Conservation (phyloP, 2,113 vertebrate genomes). For the Turdus rufiventris region DNA sequence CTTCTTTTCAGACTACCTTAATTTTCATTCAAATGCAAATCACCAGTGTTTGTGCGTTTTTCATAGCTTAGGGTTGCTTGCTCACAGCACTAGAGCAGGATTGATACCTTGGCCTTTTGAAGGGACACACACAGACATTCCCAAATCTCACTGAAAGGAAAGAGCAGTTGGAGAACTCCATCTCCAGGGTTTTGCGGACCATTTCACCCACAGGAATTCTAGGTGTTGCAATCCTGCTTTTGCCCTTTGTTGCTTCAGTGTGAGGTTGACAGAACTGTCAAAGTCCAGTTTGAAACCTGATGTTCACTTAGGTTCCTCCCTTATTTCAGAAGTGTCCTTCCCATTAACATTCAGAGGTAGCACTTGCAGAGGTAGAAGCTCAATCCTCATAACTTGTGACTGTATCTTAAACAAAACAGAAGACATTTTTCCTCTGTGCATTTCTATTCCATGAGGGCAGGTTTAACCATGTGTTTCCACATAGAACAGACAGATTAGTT, state of each 20-base stretch:
- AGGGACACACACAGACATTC: neutral
- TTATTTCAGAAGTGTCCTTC: neutral
- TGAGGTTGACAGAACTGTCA: neutral
- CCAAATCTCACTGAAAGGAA: neutral
- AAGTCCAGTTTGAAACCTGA: neutral
- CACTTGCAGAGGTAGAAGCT: neutral
- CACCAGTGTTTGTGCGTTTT: neutral
- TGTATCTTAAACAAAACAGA: neutral
- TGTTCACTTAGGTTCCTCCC: neutral
- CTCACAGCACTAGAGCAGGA: neutral
- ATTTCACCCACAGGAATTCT: neutral
- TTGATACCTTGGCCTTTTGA: neutral
- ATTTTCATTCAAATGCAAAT: conserved; percentile 19
- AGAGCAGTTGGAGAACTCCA: neutral
- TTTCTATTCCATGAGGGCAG: neutral
- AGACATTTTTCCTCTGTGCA: neutral
- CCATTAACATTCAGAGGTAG: neutral
- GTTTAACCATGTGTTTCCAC: neutral
- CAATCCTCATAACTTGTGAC: neutral
- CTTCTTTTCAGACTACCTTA: conserved; percentile 37
- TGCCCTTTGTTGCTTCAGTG: neutral
- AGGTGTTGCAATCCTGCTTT: neutral
- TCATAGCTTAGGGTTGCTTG: neutral
- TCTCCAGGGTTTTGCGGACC: neutral
- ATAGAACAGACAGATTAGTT: neutral